Conservation (phyloP, 2,888 invertebrate genomes). For the Nectonema munidae region DNA sequence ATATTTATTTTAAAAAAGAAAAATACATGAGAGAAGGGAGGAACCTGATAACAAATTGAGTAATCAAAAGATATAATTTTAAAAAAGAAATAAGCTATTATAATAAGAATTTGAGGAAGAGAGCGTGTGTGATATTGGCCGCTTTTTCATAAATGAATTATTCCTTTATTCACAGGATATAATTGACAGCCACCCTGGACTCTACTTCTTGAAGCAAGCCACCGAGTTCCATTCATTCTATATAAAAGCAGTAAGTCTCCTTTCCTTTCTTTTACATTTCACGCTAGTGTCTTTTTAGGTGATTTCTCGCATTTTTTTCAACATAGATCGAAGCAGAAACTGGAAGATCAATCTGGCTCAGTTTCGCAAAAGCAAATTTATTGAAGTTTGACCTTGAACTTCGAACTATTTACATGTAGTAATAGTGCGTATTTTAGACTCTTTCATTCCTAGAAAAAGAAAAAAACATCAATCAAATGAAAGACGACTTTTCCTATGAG, state of each 20-base stretch:
- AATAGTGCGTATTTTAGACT: slow-evolving; percentile 20
- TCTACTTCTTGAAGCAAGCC: slow-evolving; percentile 79
- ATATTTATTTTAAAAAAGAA: too few relatives aligned
- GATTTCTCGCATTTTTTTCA: slow-evolving; percentile 81
- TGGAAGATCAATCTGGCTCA: slow-evolving; percentile 58
- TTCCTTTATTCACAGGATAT: slow-evolving; percentile 50
- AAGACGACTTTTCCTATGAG: slow-evolving; percentile 55
- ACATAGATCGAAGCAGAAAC: slow-evolving; percentile 82
- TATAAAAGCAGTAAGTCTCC: slow-evolving; percentile 48
- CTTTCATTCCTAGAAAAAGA: slow-evolving; percentile 55
- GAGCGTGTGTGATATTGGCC: too few relatives aligned
- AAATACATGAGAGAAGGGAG: too few relatives aligned
- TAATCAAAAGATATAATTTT: too few relatives aligned
- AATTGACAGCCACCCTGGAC: slow-evolving; percentile 86
- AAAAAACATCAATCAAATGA: slow-evolving; percentile 67
- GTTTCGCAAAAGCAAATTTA: slow-evolving; percentile 46
- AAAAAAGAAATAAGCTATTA: too few relatives aligned
- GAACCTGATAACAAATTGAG: too few relatives aligned
- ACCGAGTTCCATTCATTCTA: slow-evolving; percentile 94
- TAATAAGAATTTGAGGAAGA: too few relatives aligned
- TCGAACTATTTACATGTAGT: neutral
- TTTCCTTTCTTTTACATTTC: neutral
- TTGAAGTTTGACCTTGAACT: slow-evolving; percentile 17
- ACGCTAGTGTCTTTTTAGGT: slow-evolving; percentile 42
- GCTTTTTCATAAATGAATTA: too few relatives aligned